Base-by-base conservation (phyloP, 2,888 invertebrate species). In the Pedicia rivosa region DNA sequence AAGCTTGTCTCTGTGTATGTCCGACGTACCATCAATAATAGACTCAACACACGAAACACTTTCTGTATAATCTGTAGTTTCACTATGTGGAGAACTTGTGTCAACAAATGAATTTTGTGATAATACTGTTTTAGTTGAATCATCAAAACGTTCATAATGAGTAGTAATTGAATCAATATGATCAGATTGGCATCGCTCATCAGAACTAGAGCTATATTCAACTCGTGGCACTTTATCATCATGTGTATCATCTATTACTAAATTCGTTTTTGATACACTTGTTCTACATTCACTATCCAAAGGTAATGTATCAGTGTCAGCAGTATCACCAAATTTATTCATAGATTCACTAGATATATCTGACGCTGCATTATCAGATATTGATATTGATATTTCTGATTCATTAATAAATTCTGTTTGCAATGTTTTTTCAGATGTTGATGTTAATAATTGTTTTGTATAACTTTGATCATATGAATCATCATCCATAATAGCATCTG, bases 51-150 rank as follows among this genome's bases (percentile, higher is more conserved):
- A 49, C 3, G 55, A 54, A n/a, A 28, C 22, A 31, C 38, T 41
- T 39, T 53, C 54, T 20, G 49, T 52, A 22, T 46, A 50, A 39
- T 52, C 51, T 5, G 50, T 51, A 10, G 45, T 46, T 40, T 50
- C 50, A 35, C 50, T 50, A 19, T 46, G 47, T 13, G 51, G 51
- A 5, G 53, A 51, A 32, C 46, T 46, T 5, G 45, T 44, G 25
- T 35, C 35, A n/a, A 16, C 25, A 20, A 20, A 32, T 12, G 32
- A 32, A 17, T 32, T 32, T 7, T 20, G 19, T 14, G 32, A 32
- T 20, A 20, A 7, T 12, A 20, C 26, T 20, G 34, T 34, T 24
- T 33, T 32, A 17, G 31, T 16, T 9, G 32, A 30, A 3, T 36
- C 24, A 7, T 14, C 24, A 29, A 15, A 24, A 16, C 25, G 15